Conservation (phyloP, 2,888 invertebrate species). For the Megamerina dolium region DNA sequence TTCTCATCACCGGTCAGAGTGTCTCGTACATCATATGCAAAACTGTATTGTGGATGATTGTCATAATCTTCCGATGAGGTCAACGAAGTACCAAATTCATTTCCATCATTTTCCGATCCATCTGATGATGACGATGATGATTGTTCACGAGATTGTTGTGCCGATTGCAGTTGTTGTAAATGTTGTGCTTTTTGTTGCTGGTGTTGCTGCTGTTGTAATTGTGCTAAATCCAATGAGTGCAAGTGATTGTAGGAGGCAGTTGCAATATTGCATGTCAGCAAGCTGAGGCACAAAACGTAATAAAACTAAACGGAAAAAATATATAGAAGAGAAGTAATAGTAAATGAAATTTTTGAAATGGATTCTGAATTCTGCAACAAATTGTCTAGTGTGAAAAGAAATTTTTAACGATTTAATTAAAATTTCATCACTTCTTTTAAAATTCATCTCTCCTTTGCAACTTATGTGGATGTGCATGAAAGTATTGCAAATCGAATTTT, state of each 20-base stretch:
- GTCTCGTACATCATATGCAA: conserved; percentile 52
- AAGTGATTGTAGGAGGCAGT: conserved; percentile 29
- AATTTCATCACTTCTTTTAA: too few relatives aligned
- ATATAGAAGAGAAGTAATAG: background rate
- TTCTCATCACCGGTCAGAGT: conserved; percentile 52
- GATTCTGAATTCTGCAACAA: too few relatives aligned
- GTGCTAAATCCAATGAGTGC: conserved; percentile 14
- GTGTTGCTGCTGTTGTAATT: conserved; percentile 17
- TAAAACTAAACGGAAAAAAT: conserved; percentile 13
- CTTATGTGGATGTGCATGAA: too few relatives aligned
- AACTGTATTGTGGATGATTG: conserved; percentile 50
- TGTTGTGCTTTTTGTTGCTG: conserved; percentile 19
- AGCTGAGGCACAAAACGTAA: conserved; percentile 29
- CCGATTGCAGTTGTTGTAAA: conserved; percentile 19
- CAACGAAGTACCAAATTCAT: conserved; percentile 25
- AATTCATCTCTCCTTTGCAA: too few relatives aligned
- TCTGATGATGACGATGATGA: conserved; percentile 18
- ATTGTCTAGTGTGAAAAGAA: too few relatives aligned
- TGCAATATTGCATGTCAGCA: conserved; percentile 31
- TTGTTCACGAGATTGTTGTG: conserved; percentile 21
- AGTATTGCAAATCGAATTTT: too few relatives aligned
- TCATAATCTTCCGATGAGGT: conserved; percentile 49
- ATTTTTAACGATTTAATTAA: too few relatives aligned
- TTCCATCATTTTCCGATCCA: conserved; percentile 26
- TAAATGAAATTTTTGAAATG: too few relatives aligned